These are phyloP conservation scores for Chrysolina haemoptera DNA, from an alignment of 2,888 invertebrate genomes.

Conservation along the genomic window DNA sequence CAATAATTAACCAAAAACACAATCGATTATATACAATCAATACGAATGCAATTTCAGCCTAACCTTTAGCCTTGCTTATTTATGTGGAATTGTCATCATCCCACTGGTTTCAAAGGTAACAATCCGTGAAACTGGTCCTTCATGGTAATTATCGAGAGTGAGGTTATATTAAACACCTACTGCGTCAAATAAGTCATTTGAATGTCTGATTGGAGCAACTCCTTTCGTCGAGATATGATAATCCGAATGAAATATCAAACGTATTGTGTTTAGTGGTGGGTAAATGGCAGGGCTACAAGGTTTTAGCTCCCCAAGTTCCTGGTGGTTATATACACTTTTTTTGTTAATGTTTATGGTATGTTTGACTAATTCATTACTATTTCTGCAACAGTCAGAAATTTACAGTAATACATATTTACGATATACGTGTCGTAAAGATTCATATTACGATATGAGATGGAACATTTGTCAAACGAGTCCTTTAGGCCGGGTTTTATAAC, in stretches of 20 bases:
- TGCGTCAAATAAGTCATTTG: constrained; percentile 42
- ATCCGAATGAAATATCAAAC: constrained; percentile 10
- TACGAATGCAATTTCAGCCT: constrained; percentile 29
- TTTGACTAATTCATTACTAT: too few relatives aligned
- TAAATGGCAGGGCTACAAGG: neutral
- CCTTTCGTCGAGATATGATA: constrained; percentile 26
- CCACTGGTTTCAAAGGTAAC: constrained; percentile 45
- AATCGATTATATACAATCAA: constrained; percentile 34
- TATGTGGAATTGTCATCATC: constrained; percentile 49
- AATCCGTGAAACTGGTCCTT: constrained; percentile 45
- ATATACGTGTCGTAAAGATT: too few relatives aligned
- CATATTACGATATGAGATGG: too few relatives aligned
- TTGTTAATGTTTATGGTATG: too few relatives aligned
- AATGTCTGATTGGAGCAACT: constrained; percentile 35
- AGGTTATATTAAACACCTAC: constrained; percentile 52
- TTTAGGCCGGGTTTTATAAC: too few relatives aligned
- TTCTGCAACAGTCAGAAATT: too few relatives aligned
- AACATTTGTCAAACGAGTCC: too few relatives aligned
- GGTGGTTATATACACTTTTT: too few relatives aligned
- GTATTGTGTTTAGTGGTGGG: neutral
- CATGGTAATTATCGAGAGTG: constrained; percentile 48
- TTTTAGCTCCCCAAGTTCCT: neutral
- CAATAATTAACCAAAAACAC: constrained; percentile 30
- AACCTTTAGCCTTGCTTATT: constrained; percentile 44
- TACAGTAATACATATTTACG: too few relatives aligned